Conservation (phyloP, 1,140 invertebrate genomes). For the Heliothis virescens region DNA sequence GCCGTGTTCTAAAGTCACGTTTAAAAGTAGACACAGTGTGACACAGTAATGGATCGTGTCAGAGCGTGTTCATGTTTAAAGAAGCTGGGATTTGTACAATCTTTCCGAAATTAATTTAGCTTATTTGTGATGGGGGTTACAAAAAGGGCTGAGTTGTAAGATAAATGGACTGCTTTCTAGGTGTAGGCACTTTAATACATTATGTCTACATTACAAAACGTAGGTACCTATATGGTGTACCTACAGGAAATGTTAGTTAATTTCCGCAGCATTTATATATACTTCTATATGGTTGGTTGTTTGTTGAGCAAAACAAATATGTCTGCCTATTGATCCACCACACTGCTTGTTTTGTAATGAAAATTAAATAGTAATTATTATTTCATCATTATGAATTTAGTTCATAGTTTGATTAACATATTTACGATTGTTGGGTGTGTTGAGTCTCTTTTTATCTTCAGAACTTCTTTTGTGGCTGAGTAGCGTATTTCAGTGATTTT, state of each 20-base stretch:
- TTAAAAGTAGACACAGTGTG: background rate
- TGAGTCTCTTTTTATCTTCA: too few relatives aligned
- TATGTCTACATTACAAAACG: background rate
- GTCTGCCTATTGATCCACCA: background rate
- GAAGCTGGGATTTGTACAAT: background rate
- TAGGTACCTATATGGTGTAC: background rate
- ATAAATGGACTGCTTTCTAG: background rate
- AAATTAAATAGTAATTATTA: background rate
- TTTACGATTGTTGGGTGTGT: too few relatives aligned
- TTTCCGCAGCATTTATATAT: background rate
- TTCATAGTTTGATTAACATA: too few relatives aligned
- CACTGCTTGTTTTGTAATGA: background rate
- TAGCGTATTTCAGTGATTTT: too few relatives aligned
- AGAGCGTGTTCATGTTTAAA: background rate
- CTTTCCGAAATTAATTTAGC: slow-evolving; percentile 13
- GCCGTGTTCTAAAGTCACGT: background rate
- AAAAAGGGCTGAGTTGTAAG: slow-evolving; percentile 22
- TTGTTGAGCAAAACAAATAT: slow-evolving; percentile 5
- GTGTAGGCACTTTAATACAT: background rate
- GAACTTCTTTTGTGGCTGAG: too few relatives aligned
- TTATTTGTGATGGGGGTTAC: slow-evolving; percentile 1
- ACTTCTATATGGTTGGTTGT: background rate
- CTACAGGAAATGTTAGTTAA: too few relatives aligned
- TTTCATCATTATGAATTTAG: too few relatives aligned
- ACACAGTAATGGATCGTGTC: background rate